Evolutionary conservation across 1,140 invertebrate species (phyloP), one percentile per base, ranked within the genome.

Genomic region (Heterodera schachtii): DNA sequence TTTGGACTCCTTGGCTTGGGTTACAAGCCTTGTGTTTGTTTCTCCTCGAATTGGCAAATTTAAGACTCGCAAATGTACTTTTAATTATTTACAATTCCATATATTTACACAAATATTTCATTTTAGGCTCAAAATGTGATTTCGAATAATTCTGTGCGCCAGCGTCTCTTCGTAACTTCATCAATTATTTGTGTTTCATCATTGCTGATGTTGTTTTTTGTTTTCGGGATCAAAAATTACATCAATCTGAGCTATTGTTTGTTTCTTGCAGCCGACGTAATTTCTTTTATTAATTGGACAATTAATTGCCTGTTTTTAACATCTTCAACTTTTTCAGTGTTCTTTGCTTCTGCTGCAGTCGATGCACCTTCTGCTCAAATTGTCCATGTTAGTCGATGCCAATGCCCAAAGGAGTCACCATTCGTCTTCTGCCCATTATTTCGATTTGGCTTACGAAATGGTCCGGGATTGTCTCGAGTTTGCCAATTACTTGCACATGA

Each of bases 401-500:
- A 81, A 85, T 46, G 60, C 85, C 11, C 83, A 83, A 47, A 83
- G 86, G 49, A 46, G n/a, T 19, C 83, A 83, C 71, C 21, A 73
- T 43, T 69, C 83, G 9, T 46, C 73, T 13, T 67, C 78, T 16
- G 46, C 83, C 7, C 85, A 84, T 69, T 84, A 84, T 67, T 73
- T 84, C 3, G 83, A 84, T 60, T 46, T 84, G 16, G 43, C 69
- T 31, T 81, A 84, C 69, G 83, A 87, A 43, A 64, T 84, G n/a
- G 41, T 84, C 21, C n/a, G 83, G n/a, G 83, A 84, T 41, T 85
- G 78, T 57, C 75, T 84, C 13, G 83, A 84, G 74, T 84, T 84
- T 66, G 75, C 80, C n/a, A 84, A 84, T 75, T 84, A 84, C 69
- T 46, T 84, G 64, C 83, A 84, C 52, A 84, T 84, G 84, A 84